phyloP scores from a whole-genome alignment of 2,888 invertebrate genomes.

The Archips xylosteana region DNA sequence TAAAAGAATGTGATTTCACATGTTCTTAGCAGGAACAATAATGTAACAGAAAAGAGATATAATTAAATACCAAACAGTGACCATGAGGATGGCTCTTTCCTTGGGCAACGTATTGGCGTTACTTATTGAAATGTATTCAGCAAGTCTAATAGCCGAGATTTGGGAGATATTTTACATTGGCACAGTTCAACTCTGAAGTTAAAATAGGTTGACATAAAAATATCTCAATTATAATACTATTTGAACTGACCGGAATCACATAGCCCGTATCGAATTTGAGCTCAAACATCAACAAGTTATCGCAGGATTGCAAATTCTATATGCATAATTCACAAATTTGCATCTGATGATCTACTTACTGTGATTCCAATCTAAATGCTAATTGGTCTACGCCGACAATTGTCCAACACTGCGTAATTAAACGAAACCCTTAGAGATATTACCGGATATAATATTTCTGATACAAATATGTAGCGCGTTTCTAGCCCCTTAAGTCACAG shows the following conservation, averaged over 20 bases:
- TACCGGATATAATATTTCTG: conserved; percentile 21
- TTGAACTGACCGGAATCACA: not conserved
- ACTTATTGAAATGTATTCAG: too few species aligned
- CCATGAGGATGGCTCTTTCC: too few species aligned
- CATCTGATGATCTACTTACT: conserved; percentile 52
- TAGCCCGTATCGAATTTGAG: conserved; percentile 15
- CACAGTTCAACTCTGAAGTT: too few species aligned
- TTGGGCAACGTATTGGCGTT: too few species aligned
- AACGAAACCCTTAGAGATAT: conserved; percentile 32
- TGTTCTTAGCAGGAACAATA: not conserved
- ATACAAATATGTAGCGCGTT: conserved; percentile 27
- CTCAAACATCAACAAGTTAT: conserved; percentile 35
- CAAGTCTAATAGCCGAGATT: too few species aligned
- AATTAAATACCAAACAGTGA: too few species aligned
- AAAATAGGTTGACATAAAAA: not conserved
- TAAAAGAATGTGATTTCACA: too few species aligned
- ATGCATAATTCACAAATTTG: conserved; percentile 52
- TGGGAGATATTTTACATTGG: too few species aligned
- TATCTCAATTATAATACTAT: too few species aligned
- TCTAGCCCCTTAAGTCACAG: not conserved
- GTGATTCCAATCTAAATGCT: conserved; percentile 61
- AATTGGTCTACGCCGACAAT: conserved; percentile 52
- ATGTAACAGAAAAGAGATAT: too few species aligned
- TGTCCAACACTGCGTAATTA: conserved; percentile 44
- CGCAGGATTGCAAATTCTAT: conserved; percentile 37